Evolutionary conservation across 2,888 invertebrate species (phyloP).

Genomic region (Maniola hyperantus): DNA sequence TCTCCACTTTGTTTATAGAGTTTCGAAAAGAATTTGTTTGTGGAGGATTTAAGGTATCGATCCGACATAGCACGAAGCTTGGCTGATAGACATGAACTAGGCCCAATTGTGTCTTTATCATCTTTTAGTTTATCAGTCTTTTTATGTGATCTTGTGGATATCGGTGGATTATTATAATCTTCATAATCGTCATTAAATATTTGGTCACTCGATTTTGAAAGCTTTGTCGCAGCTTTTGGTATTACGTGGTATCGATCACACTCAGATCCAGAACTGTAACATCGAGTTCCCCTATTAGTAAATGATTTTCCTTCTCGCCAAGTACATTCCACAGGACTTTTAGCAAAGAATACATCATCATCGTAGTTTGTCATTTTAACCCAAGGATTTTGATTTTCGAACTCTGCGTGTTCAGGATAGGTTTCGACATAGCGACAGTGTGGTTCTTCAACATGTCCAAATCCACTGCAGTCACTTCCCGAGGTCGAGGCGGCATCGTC

Average conservation of each 20-base stretch:
- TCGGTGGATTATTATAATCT: constrained; percentile 56
- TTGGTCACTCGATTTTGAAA: constrained; percentile 81
- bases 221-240: constrained; percentile 70
- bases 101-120: constrained; percentile 76
- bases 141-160: constrained; percentile 64
- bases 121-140: constrained; percentile 79
- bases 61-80: constrained; percentile 89
- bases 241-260: constrained; percentile 75
- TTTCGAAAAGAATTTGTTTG: constrained; percentile 86
- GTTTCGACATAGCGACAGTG: constrained; percentile 65
- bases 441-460: constrained; percentile 73
- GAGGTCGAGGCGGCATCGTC: constrained; percentile 79
- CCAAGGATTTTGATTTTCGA: constrained; percentile 79
- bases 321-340: constrained; percentile 66
- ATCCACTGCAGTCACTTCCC: constrained; percentile 79
- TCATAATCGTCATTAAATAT: constrained; percentile 80
- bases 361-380: constrained; percentile 75
- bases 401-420: constrained; percentile 71
- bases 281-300: constrained; percentile 69
- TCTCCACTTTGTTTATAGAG: constrained; percentile 81
- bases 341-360: constrained; percentile 75
- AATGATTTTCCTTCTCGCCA: constrained; percentile 73
- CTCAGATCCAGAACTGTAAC: constrained; percentile 79
- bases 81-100: constrained; percentile 85
- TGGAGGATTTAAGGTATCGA: constrained; percentile 86